A percentile compares a stretch with the other conserved stretches of the same genome.
phyloP scores from a whole-genome alignment of 2,888 invertebrate species.

The Rhyacophila evoluta region DNA sequence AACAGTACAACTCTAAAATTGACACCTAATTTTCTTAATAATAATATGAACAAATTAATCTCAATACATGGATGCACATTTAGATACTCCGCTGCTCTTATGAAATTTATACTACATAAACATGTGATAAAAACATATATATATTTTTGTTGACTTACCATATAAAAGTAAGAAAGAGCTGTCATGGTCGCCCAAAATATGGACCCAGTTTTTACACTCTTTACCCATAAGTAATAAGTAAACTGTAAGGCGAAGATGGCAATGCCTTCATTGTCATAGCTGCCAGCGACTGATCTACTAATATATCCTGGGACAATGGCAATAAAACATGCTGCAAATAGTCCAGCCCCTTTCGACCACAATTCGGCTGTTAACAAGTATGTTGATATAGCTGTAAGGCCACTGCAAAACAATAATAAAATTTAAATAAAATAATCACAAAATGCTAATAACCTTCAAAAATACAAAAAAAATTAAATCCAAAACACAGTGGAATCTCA shows the following conservation, averaged over 20 bases:
- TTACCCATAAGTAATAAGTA: slow-evolving; percentile 98
- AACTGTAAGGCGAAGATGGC: slow-evolving; percentile 99
- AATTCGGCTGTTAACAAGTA: slow-evolving; percentile 97
- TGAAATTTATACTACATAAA: no score
- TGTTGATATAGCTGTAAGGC: slow-evolving; percentile 96
- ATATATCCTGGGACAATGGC: slow-evolving; percentile 99
- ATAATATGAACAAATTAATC: no score
- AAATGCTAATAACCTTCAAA: no score
- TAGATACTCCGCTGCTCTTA: no score
- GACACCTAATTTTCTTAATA: no score
- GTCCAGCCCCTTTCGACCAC: slow-evolving; percentile 95
- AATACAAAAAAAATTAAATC: no score
- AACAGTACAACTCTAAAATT: no score
- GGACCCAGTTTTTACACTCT: slow-evolving; percentile 97
- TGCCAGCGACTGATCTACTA: slow-evolving; percentile 98
- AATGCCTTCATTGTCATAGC: slow-evolving; percentile 99
- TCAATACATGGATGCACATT: no score
- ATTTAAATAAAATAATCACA: no score
- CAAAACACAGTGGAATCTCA: no score
- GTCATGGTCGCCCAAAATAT: slow-evolving; percentile 96
- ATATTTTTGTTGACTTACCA: slow-evolving; percentile 73
- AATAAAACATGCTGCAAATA: slow-evolving; percentile 99
- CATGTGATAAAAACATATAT: slow-evolving; percentile 28
- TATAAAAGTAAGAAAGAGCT: slow-evolving; percentile 98
- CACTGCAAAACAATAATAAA: slow-evolving; percentile 86